Evolutionary conservation across 2,113 vertebrate species (phyloP), one percentile per base, ranked within the genome.

Genomic region (Brachyhypopomus occidentalis): DNA sequence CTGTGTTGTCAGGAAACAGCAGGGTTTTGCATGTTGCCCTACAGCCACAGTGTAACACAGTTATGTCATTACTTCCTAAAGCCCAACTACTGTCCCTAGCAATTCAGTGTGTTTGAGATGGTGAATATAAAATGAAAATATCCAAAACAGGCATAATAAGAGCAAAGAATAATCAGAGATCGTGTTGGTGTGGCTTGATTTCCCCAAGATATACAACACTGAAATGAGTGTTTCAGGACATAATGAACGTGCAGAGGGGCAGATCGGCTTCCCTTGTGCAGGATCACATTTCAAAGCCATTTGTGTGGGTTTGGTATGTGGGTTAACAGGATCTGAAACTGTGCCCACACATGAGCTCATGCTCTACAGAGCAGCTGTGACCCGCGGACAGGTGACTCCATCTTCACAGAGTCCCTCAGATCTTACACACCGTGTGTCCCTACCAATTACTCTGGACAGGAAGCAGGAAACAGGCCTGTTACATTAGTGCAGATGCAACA

Each of bases 281-380:
- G 25, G 22, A 70, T 69, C 52, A 67, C 27, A 67, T 59, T 69
- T 78, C 22, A 41, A n/a, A 20, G 64, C 20, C 34, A 25, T 56
- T 69, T 52, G 55, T 59, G 27, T 25, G 1, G 41, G 41, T 8
- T 66, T n/a, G 55, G 0, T 25, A 22, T 36, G 30, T 41, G 52
- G 52, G 48, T 70, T 78, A 78, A 70, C 30, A 58, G 63, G 8
- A 27, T 6, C 41, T 52, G 41, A 77, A 77, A 66, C 64, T 20
- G 75, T 27, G 36, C 59, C 1, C 1, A 30, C 27, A 19, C 48
- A 55, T 66, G 19, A 69, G 30, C 63, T 69, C 17, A 9, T 66
- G 17, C 12, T 66, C 3, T n/a, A 58, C 20, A 58, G 77, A 25
- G 19, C 38, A 22, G 2, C 8, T 59, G 25, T 27, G 64, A 58